Percentiles rank a stretch among this genome's conserved stretches.
These are phyloP conservation scores for Melanotaenia maccullochi DNA, from an alignment of 2,797 vertebrate species.

Conservation along the genomic window DNA sequence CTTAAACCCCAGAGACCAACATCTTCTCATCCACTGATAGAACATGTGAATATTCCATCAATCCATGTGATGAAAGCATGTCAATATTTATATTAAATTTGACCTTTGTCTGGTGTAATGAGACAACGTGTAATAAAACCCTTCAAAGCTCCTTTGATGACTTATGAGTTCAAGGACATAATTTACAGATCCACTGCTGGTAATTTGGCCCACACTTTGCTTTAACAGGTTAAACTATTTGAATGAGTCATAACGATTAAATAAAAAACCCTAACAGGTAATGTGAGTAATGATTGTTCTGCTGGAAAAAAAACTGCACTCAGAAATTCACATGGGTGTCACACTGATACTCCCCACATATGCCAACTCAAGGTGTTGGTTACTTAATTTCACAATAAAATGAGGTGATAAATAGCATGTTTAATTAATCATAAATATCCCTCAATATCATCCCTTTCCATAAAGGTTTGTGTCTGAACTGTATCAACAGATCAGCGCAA, in stretches of 20 bases:
- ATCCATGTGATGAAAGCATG: constrained; percentile 15
- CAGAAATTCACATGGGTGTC: too few species aligned
- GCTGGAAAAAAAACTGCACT: too few species aligned
- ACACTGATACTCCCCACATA: too few species aligned
- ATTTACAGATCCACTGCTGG: constrained; percentile 7
- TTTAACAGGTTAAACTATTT: constrained; percentile 15
- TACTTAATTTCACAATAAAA: too few species aligned
- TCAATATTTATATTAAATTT: neutral
- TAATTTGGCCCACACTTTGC: neutral
- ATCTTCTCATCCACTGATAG: constrained; percentile 12
- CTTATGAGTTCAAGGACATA: constrained; percentile 6
- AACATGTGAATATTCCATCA: neutral
- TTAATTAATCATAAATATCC: too few species aligned
- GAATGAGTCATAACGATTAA: neutral
- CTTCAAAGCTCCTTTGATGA: neutral
- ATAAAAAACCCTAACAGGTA: neutral
- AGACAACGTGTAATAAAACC: constrained; percentile 1
- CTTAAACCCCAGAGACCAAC: constrained; percentile 19
- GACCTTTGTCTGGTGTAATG: neutral
- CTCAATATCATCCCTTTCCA: too few species aligned
- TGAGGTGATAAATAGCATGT: too few species aligned
- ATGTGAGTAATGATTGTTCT: neutral
- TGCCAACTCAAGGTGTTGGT: too few species aligned
- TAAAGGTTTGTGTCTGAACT: too few species aligned
- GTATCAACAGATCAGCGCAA: too few species aligned